Evolutionary conservation across 2,888 invertebrate species (phyloP).

Genomic region (Machimus atricapillus): DNA sequence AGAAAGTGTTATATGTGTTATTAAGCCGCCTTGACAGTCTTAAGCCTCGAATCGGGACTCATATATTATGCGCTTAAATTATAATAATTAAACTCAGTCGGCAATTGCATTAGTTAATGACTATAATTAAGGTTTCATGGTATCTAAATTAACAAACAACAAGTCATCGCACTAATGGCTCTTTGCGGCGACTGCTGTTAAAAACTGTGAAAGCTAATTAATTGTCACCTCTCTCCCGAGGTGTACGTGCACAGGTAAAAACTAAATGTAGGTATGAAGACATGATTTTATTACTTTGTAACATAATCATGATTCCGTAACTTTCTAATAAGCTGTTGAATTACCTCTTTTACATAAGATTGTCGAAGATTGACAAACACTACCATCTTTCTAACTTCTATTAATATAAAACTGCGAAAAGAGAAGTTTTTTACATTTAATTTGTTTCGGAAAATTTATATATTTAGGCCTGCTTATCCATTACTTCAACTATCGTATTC

Average conservation of each 20-base stretch:
- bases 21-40: slow-evolving; percentile 29
- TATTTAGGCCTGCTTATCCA: no score
- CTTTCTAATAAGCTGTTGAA: background rate
- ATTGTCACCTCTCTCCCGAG: background rate
- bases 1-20: slow-evolving; percentile 15
- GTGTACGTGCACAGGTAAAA: background rate
- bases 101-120: slow-evolving; percentile 41
- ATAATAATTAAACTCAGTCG: slow-evolving; percentile 38
- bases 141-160: slow-evolving; percentile 38
- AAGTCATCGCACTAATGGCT: slow-evolving; percentile 32
- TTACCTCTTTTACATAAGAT: background rate
- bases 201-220: background rate
- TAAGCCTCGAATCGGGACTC: background rate
- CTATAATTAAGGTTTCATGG: slow-evolving; percentile 28
- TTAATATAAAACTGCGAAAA: background rate
- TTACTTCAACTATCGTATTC: no score
- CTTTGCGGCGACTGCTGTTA: background rate
- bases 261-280: background rate
- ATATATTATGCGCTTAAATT: slow-evolving; percentile 30
- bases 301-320: background rate
- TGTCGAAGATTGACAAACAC: background rate
- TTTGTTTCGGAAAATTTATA: no score
- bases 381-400: no score
- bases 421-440: no score
- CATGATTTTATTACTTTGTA: background rate